phyloP scores from a whole-genome alignment of 1,140 invertebrate genomes.

The Atta texana region DNA sequence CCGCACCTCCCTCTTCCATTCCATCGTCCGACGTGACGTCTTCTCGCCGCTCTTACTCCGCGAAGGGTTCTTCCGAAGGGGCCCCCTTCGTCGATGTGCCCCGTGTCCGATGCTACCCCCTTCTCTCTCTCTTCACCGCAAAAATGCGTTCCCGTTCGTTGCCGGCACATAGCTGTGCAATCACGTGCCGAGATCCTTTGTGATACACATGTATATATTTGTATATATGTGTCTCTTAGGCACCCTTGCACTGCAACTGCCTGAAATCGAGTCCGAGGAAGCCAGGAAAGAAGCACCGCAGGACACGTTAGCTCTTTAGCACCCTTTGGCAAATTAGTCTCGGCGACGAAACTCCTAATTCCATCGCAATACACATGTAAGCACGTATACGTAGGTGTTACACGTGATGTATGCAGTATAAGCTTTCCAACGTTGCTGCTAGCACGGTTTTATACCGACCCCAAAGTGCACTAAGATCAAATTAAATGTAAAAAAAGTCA shows the following conservation, averaged over 20 bases:
- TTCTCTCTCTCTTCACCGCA: conserved; percentile 26
- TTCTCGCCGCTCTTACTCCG: conserved; percentile 35
- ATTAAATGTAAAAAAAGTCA: not conserved
- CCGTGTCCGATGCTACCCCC: conserved; percentile 60
- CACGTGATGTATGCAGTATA: not conserved
- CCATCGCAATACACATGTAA: not conserved
- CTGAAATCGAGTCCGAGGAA: conserved; percentile 58
- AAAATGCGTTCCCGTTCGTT: conserved; percentile 58
- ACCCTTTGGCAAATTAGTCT: conserved; percentile 43
- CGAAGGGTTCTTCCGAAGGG: conserved; percentile 49
- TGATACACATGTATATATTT: not conserved
- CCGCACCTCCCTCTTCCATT: conserved; percentile 45
- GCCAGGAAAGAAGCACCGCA: conserved; percentile 28
- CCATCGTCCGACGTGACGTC: conserved; percentile 67
- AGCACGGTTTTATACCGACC: not conserved
- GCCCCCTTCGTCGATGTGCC: conserved; percentile 65
- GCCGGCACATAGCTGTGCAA: conserved; percentile 45
- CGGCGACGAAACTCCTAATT: conserved; percentile 44
- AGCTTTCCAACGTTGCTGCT: not conserved
- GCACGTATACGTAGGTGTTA: not conserved
- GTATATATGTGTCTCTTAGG: not conserved
- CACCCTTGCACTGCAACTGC: conserved; percentile 1
- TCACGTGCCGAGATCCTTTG: conserved; percentile 50
- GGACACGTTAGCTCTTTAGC: conserved; percentile 36
- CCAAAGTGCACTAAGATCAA: not conserved